Evolutionary conservation across 2,888 invertebrate species (phyloP), one percentile per base, ranked within the genome.

Genomic region (Busseola fusca): DNA sequence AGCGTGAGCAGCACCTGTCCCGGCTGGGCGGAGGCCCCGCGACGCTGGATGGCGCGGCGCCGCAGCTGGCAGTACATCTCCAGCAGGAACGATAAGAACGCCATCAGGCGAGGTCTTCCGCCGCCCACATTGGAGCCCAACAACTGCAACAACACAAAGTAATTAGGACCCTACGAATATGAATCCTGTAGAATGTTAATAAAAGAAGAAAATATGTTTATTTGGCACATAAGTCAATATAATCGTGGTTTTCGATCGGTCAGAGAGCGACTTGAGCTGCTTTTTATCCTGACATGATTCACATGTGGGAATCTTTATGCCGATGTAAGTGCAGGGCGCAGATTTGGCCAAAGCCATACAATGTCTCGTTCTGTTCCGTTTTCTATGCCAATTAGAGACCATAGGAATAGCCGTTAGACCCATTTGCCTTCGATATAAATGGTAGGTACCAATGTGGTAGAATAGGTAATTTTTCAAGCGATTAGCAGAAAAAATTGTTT

Each of bases 21-120:
- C 93, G 92, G 96, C 95, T 93, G 96, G 91, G 89, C 93, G 89
- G 88, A 94, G 87, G 93, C 96, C 79, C 92, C 96, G 94, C 93
- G 94, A 66, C 92, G 96, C 91, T 94, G 97, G 94, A 91, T 96
- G 91, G 90, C 96, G 81, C 97, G 96, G 57, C 97, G 96, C 91
- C 98, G 98, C 87, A 98, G 93, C 96, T 98, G 98, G 91, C 98
- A 97, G 93, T 98, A 98, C 97, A 98, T 98, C 96, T 98, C 98
- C 87, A 98, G 98, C 81, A 98, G 96, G 96, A 98, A 98, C 92
- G 97, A 97, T 96, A 98, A 98, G 95, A 98, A 98, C 83, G 98
- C 98, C 88, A 97, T 98, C 89, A 96, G 97, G 75, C 97, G 96
- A 54, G 97, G 97, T 66, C 97, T 96, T 21, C 97, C 97, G 69